phyloP scores from a whole-genome alignment of 1,140 invertebrate species.

The Drosophila nasuta region DNA sequence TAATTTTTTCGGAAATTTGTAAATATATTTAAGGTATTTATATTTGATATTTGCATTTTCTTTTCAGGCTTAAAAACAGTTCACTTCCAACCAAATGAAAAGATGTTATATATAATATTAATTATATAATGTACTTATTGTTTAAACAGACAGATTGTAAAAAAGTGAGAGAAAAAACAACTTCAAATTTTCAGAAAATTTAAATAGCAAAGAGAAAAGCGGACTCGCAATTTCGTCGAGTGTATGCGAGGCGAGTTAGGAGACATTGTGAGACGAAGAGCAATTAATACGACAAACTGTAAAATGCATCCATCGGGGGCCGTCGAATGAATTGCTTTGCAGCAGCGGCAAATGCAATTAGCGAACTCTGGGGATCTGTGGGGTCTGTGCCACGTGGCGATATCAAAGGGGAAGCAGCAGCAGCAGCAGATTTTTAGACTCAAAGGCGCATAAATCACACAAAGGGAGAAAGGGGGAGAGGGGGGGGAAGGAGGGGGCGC shows the following conservation, averaged over 20 bases:
- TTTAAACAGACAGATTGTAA: too few species aligned
- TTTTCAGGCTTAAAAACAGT: too few species aligned
- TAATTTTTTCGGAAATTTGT: too few species aligned
- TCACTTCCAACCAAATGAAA: too few species aligned
- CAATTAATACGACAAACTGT: constrained; percentile 83
- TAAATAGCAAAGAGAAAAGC: neutral
- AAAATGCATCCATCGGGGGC: constrained; percentile 43
- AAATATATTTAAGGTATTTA: too few species aligned
- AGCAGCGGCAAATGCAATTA: constrained; percentile 61
- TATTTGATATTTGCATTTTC: too few species aligned
- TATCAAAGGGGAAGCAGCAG: constrained; percentile 55
- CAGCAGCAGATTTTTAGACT: constrained; percentile 56
- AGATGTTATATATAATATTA: too few species aligned
- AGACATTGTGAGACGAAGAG: constrained; percentile 42
- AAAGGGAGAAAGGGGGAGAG: too few species aligned
- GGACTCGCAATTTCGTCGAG: constrained; percentile 1
- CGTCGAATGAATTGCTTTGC: neutral
- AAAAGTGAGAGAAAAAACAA: too few species aligned
- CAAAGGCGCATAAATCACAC: constrained; percentile 78
- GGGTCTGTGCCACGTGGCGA: constrained; percentile 61
- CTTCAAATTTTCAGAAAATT: too few species aligned
- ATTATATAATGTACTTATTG: too few species aligned
- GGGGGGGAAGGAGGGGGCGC: neutral
- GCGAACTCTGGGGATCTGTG: constrained; percentile 33
- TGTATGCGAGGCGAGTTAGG: constrained; percentile 11